phyloP scores from a whole-genome alignment of 2,797 vertebrate species.

The Gila robusta region DNA sequence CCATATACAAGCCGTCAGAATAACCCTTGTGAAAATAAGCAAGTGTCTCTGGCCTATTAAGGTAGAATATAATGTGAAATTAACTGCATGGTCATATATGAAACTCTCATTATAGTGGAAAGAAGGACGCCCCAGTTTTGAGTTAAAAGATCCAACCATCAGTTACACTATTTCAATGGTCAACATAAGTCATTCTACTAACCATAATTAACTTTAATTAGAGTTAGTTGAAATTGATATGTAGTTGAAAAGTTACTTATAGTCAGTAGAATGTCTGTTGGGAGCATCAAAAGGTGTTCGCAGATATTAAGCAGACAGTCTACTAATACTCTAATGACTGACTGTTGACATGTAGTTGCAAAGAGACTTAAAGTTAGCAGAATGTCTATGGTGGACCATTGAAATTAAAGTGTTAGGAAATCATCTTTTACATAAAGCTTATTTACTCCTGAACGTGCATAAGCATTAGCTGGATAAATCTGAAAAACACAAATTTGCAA shows the following conservation, averaged over 20 bases:
- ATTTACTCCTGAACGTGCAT: not conserved
- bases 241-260: not conserved
- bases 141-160: not conserved
- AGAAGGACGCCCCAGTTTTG: too few relatives aligned
- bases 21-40: slow-evolving; percentile 15
- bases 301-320: too few relatives aligned
- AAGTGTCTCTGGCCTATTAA: not conserved
- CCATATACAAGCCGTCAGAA: not conserved
- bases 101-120: not conserved
- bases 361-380: not conserved
- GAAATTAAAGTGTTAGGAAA: not conserved
- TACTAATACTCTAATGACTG: too few relatives aligned
- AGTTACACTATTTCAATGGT: not conserved
- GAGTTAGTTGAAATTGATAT: not conserved
- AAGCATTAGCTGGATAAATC: not conserved
- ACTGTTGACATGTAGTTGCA: not conserved
- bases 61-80: not conserved
- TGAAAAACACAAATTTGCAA: not conserved
- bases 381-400: not conserved
- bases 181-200: not conserved
- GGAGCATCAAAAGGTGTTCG: not conserved
- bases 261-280: not conserved
- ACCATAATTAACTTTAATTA: not conserved
- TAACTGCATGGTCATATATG: not conserved
- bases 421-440: not conserved